Percentiles rank a stretch among this genome's conserved stretches.
phyloP scores from a whole-genome alignment of 2,888 invertebrate species.

The Pollenia griseotomentosa region DNA sequence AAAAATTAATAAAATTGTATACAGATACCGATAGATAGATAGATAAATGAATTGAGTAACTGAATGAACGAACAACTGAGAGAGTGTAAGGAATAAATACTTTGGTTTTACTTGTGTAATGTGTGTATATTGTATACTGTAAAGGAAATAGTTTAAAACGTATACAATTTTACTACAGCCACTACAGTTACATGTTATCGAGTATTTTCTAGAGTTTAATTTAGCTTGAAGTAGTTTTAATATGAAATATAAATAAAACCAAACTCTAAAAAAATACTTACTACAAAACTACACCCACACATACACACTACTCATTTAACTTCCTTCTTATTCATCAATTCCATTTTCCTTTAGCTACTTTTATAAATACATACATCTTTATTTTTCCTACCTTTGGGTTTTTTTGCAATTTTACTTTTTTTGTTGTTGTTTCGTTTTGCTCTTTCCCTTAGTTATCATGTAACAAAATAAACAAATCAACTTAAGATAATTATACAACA shows the following conservation, averaged over 20 bases:
- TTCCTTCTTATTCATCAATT: slow-evolving; percentile 17
- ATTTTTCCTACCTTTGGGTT: slow-evolving; percentile 1
- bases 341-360: background rate
- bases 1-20: background rate
- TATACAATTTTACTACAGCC: background rate
- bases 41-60: slow-evolving; percentile 60
- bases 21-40: slow-evolving; percentile 33
- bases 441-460: slow-evolving; percentile 48
- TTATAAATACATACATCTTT: slow-evolving; percentile 11
- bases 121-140: background rate
- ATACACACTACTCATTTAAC: background rate
- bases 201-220: slow-evolving; percentile 57
- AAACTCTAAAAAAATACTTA: slow-evolving; percentile 5
- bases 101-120: slow-evolving; percentile 21
- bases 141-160: slow-evolving; percentile 1
- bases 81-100: slow-evolving; percentile 1
- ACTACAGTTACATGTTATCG: slow-evolving; percentile 45
- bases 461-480: slow-evolving; percentile 81
- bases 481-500: slow-evolving; percentile 82
- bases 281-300: background rate
- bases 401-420: background rate
- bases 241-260: slow-evolving; percentile 42
- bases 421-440: slow-evolving; percentile 5
- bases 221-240: slow-evolving; percentile 52
- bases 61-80: slow-evolving; percentile 13